Conservation (phyloP, 2,797 vertebrate species). For the Sebastes steindachneri region DNA sequence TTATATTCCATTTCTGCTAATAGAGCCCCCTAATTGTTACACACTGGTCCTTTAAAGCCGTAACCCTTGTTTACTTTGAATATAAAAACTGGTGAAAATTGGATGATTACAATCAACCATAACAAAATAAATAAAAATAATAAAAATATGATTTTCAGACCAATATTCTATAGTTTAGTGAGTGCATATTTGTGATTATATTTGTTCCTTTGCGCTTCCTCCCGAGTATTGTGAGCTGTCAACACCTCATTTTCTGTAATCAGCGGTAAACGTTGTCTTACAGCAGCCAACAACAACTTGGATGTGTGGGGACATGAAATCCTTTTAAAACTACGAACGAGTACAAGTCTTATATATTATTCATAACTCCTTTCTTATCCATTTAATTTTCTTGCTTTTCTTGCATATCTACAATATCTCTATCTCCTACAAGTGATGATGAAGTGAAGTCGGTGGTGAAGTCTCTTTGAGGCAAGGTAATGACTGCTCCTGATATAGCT, state of each 20-base stretch:
- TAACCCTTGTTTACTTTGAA: not conserved
- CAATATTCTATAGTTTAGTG: not conserved
- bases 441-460: constrained; percentile 41
- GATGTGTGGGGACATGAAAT: not conserved
- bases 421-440: constrained; percentile 20
- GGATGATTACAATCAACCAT: not conserved
- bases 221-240: not conserved
- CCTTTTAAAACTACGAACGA: not conserved
- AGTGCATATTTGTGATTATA: not conserved
- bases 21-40: no score
- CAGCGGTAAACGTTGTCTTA: not conserved
- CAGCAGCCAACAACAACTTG: not conserved
- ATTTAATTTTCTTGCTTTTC: not conserved
- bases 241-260: not conserved
- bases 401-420: constrained; percentile 5
- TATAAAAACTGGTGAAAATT: not conserved
- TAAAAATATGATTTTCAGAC: not conserved
- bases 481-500: constrained; percentile 50
- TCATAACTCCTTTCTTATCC: not conserved
- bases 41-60: no score
- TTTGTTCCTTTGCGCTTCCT: not conserved
- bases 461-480: constrained; percentile 54
- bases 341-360: not conserved
- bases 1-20: no score
- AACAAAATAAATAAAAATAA: not conserved